Percentiles rank a stretch among this genome's conserved stretches.
phyloP scores from a whole-genome alignment of 2,888 invertebrate genomes.

The Keiferia lycopersicella region DNA sequence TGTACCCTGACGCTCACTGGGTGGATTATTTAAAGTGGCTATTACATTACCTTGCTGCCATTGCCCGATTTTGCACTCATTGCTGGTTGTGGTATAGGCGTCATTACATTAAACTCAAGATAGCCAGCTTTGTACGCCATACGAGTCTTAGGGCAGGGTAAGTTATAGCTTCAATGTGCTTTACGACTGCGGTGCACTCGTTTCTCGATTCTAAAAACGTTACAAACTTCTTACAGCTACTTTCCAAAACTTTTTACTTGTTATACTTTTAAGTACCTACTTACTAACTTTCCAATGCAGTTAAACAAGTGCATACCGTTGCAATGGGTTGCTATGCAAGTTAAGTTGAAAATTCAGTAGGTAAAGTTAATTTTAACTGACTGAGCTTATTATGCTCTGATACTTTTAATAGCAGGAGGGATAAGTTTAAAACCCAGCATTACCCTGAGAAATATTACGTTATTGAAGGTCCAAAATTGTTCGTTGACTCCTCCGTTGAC shows the following conservation, averaged over 20 bases:
- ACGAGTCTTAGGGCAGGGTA: too few relatives aligned
- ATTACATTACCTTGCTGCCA: too few relatives aligned
- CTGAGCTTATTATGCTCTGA: not conserved
- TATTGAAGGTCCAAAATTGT: too few relatives aligned
- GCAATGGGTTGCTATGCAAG: conserved; percentile 11
- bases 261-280: not conserved
- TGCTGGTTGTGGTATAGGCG: too few relatives aligned
- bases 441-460: not conserved
- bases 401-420: too few relatives aligned
- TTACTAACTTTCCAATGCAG: not conserved
- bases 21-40: conserved; percentile 40
- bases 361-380: not conserved
- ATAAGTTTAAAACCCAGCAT: too few relatives aligned
- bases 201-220: conserved; percentile 27
- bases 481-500: too few relatives aligned
- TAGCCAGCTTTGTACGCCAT: too few relatives aligned
- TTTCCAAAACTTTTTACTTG: conserved; percentile 20
- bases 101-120: too few relatives aligned
- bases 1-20: conserved; percentile 42
- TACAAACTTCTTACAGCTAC: conserved; percentile 1
- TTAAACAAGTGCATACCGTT: not conserved
- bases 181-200: conserved; percentile 39
- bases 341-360: not conserved
- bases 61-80: too few relatives aligned
- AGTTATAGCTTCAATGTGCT: conserved; percentile 37